Percentiles rank a stretch among this genome's conserved stretches.
Evolutionary conservation across 2,113 vertebrate genomes (phyloP).

Genomic region (Pongo pygmaeus): DNA sequence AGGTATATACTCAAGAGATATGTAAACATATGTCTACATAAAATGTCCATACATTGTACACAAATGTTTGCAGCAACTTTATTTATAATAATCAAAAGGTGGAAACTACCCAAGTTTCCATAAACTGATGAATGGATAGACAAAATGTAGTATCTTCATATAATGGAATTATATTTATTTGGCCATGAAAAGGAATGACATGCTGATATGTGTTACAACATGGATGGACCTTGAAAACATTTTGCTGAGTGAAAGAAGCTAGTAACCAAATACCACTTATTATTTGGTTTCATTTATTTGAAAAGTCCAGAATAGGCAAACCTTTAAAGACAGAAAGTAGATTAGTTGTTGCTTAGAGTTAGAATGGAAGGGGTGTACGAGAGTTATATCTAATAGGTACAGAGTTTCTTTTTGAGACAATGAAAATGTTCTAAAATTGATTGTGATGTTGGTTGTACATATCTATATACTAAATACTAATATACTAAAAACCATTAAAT

Average conservation of each 20-base stretch:
- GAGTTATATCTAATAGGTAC: not conserved
- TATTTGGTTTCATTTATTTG: not conserved
- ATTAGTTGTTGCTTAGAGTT: not conserved
- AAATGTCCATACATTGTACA: not conserved
- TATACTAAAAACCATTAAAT: not conserved
- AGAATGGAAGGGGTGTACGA: not conserved
- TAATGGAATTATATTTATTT: slow-evolving; percentile 7
- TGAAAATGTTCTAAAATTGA: not conserved
- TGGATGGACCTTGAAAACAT: not conserved
- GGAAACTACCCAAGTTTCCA: not conserved
- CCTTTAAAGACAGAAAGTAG: not conserved
- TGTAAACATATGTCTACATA: not conserved
- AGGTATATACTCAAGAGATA: not conserved
- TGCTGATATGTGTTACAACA: not conserved
- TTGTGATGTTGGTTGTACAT: not conserved
- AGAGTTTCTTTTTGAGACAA: not conserved
- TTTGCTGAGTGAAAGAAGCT: not conserved
- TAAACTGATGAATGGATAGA: not conserved
- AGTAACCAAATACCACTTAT: not conserved
- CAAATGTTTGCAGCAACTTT: not conserved
- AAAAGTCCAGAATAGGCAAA: not conserved
- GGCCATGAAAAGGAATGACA: not conserved
- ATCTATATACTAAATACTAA: not conserved
- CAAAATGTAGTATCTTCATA: not conserved
- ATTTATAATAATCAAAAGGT: not conserved